A percentile compares a stretch with the other conserved stretches of the same genome.
These are phyloP conservation scores for Thomomys bottae DNA, from an alignment of 2,113 vertebrate genomes.

Conservation along the genomic window DNA sequence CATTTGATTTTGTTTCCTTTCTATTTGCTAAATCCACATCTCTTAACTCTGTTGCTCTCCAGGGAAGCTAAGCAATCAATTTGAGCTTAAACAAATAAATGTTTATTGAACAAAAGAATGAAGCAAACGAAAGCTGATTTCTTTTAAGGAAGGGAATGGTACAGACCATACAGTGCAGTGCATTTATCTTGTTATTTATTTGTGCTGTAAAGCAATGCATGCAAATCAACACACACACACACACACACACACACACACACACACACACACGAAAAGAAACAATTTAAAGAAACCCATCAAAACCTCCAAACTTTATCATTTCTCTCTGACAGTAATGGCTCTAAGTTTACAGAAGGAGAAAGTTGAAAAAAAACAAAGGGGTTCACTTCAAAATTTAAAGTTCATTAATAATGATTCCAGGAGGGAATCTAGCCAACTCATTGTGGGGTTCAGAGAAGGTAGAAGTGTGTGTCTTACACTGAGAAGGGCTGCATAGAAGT, in stretches of 20 bases:
- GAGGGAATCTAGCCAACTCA: neutral
- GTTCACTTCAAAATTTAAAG: neutral
- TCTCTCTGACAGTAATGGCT: neutral
- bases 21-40: conserved; percentile 19
- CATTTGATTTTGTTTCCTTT: conserved; percentile 42
- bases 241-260: fast-evolving
- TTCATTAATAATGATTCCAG: neutral
- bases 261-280: neutral
- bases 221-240: neutral
- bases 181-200: neutral
- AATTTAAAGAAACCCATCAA: too few relatives aligned
- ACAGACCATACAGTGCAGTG: neutral
- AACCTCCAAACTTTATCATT: neutral
- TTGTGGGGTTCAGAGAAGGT: neutral
- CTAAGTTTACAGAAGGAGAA: neutral
- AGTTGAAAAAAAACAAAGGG: neutral
- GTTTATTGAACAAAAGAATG: conserved; percentile 54
- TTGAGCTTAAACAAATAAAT: conserved; percentile 64
- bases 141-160: conserved; percentile 24
- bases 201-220: neutral
- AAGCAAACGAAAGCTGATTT: conserved; percentile 43
- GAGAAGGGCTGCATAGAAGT: neutral
- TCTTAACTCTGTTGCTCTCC: conserved; percentile 54
- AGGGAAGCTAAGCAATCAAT: conserved; percentile 51
- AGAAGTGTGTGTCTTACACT: neutral